A percentile compares a stretch with the other conserved stretches of the same genome.
phyloP scores from a whole-genome alignment of 2,888 invertebrate genomes.

The Protodeltote pygarga region DNA sequence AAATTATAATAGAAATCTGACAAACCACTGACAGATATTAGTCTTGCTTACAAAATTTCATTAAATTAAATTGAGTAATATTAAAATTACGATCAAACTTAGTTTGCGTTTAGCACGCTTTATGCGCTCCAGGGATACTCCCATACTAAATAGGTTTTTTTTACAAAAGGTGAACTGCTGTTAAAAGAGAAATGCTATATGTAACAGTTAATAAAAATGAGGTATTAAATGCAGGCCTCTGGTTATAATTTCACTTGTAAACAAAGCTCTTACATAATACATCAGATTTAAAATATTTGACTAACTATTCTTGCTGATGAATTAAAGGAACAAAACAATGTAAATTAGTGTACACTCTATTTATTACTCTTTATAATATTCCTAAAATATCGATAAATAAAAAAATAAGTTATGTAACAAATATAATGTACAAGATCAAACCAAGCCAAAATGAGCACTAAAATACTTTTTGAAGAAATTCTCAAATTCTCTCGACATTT shows the following conservation, averaged over 20 bases:
- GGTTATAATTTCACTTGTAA: constrained; percentile 6
- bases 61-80: too few relatives aligned
- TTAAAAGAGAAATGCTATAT: constrained; percentile 15
- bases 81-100: too few relatives aligned
- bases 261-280: constrained; percentile 15
- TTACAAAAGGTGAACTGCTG: constrained; percentile 1
- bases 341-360: constrained; percentile 58
- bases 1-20: too few relatives aligned
- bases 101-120: too few relatives aligned
- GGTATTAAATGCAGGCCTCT: constrained; percentile 34
- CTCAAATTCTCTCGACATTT: constrained; percentile 15
- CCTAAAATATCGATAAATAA: constrained; percentile 74
- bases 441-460: constrained; percentile 61
- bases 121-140: too few relatives aligned
- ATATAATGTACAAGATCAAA: constrained; percentile 69
- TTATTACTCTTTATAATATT: constrained; percentile 64
- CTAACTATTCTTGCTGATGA: constrained; percentile 29
- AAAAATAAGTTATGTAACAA: constrained; percentile 73
- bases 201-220: constrained; percentile 14
- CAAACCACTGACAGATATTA: too few relatives aligned
- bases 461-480: constrained; percentile 34
- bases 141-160: too few relatives aligned
- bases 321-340: constrained; percentile 41
- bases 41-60: too few relatives aligned
- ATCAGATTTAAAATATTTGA: constrained; percentile 18